These are phyloP conservation scores for Platypus cylindrus DNA, from an alignment of 2,888 invertebrate species.

Conservation along the genomic window DNA sequence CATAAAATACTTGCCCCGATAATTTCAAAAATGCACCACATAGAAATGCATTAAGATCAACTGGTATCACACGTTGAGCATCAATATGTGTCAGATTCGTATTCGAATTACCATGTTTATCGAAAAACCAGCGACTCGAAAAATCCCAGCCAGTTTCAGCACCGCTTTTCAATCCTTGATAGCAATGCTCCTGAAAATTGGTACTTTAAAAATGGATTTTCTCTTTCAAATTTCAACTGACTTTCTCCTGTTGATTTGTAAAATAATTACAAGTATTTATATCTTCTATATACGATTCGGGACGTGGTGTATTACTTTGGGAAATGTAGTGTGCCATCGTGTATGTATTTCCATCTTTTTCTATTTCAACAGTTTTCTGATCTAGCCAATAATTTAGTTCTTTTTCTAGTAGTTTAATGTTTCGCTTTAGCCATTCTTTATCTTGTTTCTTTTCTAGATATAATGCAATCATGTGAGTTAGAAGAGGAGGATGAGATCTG, in stretches of 20 bases:
- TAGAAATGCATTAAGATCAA: constrained; percentile 69
- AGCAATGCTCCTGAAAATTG: constrained; percentile 22
- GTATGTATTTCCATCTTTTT: constrained; percentile 38
- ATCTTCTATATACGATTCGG: constrained; percentile 62
- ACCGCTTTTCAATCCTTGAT: constrained; percentile 23
- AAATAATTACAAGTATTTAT: constrained; percentile 36
- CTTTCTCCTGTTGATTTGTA: constrained; percentile 33
- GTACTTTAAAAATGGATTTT: too few relatives aligned
- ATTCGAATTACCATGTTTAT: constrained; percentile 43
- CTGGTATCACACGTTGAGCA: constrained; percentile 43
- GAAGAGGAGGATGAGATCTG: constrained; percentile 53
- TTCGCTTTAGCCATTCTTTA: constrained; percentile 43
- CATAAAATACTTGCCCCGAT: constrained; percentile 24
- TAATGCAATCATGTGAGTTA: constrained; percentile 58
- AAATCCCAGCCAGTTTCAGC: constrained; percentile 88
- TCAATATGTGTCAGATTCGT: constrained; percentile 47
- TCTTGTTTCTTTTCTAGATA: constrained; percentile 55
- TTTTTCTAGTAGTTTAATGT: constrained; percentile 45
- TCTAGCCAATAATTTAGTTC: constrained; percentile 55
- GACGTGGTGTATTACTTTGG: constrained; percentile 52
- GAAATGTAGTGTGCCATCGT: constrained; percentile 48
- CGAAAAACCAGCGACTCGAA: constrained; percentile 65
- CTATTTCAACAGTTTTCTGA: constrained; percentile 40
- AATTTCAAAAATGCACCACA: constrained; percentile 55
- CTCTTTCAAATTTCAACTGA: constrained; percentile 8